These are phyloP conservation scores for Aphaenogaster floridana DNA, from an alignment of 1,140 invertebrate species.

Conservation along the genomic window DNA sequence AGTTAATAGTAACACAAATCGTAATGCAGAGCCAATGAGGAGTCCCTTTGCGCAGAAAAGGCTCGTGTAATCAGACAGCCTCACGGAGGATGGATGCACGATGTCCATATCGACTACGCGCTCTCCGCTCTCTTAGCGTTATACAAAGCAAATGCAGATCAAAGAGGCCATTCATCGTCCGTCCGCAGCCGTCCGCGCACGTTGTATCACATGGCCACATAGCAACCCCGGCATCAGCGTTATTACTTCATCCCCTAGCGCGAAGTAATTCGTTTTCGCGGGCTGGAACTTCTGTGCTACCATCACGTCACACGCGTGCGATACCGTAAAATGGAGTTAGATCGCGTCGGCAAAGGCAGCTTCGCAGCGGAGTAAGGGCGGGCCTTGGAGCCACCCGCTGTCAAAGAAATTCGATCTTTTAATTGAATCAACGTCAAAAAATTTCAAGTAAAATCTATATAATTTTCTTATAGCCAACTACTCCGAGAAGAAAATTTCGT, in stretches of 20 bases:
- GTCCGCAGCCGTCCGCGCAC: constrained; percentile 67
- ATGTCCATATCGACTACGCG: constrained; percentile 47
- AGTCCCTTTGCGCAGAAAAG: constrained; percentile 61
- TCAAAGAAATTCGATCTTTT: constrained; percentile 7
- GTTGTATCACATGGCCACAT: constrained; percentile 65
- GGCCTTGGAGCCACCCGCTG: not conserved
- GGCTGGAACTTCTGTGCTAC: constrained; percentile 30
- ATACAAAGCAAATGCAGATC: constrained; percentile 79
- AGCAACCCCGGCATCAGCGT: constrained; percentile 77
- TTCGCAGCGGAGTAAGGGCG: not conserved
- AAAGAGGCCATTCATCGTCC: constrained; percentile 83
- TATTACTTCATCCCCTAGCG: constrained; percentile 78
- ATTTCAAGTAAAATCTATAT: not conserved
- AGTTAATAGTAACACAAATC: constrained; percentile 58
- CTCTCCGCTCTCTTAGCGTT: constrained; percentile 62
- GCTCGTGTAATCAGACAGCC: constrained; percentile 59
- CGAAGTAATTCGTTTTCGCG: constrained; percentile 60
- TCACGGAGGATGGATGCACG: constrained; percentile 15
- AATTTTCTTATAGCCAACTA: not conserved
- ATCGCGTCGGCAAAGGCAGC: constrained; percentile 20
- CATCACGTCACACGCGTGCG: constrained; percentile 38
- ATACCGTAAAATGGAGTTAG: constrained; percentile 43
- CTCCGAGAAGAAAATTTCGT: not conserved
- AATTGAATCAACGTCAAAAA: constrained; percentile 9
- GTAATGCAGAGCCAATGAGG: constrained; percentile 40